Evolutionary conservation across 2,113 vertebrate genomes (phyloP), one percentile per base, ranked within the genome.

Genomic region (Ictalurus punctatus): DNA sequence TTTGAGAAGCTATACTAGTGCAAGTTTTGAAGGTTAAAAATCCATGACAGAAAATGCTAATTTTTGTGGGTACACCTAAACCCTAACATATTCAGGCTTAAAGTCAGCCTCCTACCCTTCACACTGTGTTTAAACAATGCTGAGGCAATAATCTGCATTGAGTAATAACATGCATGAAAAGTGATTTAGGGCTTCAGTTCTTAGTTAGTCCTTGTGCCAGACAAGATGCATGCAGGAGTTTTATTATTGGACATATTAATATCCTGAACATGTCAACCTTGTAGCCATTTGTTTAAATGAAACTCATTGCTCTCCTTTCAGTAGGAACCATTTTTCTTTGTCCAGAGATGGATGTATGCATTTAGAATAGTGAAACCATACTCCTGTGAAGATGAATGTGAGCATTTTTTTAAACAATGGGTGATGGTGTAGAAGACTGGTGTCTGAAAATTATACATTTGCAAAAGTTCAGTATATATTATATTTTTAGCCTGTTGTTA

Each of bases 251-350:
- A 71, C 93, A 91, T 92, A 92, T 92, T 90, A 93, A 92, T 89
- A 90, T 88, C 89, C 86, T 86, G 88, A 83, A 85, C 82, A 27
- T 79, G 87, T 87, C 87, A 92, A 90, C 86, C 90, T 89, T 92
- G 90, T 56, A 69, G 76, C 56, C 87, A 90, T 90, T 87, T 89
- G 83, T 65, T 88, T 93, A 91, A 94, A 95, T 95, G 93, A 93
- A 94, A 96, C n/a, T 79, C 92, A 94, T 90, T 69, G 73, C 86
- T 94, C 91, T 93, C 73, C 90, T 91, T 83, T 90, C 86, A 90
- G 92, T 91, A 87, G 84, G 85, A 91, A 88, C 92, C 91, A 89
- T 93, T 92, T 87, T 90, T 94, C 92, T 93, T 92, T 90, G 92
- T 88, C 90, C 83, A 90, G 85, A 93, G 93, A 93, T 74, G 92